Base-by-base conservation (phyloP, 2,888 invertebrate genomes). In the Patella depressa region DNA sequence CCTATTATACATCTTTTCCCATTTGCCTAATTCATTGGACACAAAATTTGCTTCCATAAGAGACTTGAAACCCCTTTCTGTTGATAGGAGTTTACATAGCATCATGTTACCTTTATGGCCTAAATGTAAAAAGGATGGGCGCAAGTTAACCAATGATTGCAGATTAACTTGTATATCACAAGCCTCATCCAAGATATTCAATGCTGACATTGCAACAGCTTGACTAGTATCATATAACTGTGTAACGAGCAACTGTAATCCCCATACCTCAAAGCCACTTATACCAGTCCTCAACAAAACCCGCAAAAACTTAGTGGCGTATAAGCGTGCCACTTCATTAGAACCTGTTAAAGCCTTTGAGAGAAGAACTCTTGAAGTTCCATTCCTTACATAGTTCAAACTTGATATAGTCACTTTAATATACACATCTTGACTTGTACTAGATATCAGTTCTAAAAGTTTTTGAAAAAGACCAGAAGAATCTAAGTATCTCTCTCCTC, bases 361-460 rank as follows among this genome's bases (percentile, higher is more conserved):
- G 53, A 94, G 90, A 34, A 94, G 92, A 53, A 93, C 90, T 54
- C 94, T 91, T 88, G 87, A 88, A 79, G 89, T 86, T 93, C 95
- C 95, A 79, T 95, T 95, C 74, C 94, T 93, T 3, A 95, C 94
- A 90, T 98, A 99, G 92, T 98, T 97, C 85, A 99, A 93, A 83
- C 96, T 96, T 7, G 98, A 97, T 80, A 98, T 94, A 76, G 98
- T 96, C 80, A 99, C 93, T 91, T 99, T 99, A 0, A 98, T 95
- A 91, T 98, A 98, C 89, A 96, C 96, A 87, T 97, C 96, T 90
- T 97, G 96, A 87, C 95, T 95, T 4, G 96, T 96, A 72, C 94
- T 94, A 2, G 88, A 85, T 78, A 97, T 96, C 84, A 98, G 93
- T 87, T 96, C 95, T 88, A 96, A 93, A 77, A 97, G 93, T 96